Conservation (phyloP, 1,140 invertebrate species). For the Caenorhabditis latens region DNA sequence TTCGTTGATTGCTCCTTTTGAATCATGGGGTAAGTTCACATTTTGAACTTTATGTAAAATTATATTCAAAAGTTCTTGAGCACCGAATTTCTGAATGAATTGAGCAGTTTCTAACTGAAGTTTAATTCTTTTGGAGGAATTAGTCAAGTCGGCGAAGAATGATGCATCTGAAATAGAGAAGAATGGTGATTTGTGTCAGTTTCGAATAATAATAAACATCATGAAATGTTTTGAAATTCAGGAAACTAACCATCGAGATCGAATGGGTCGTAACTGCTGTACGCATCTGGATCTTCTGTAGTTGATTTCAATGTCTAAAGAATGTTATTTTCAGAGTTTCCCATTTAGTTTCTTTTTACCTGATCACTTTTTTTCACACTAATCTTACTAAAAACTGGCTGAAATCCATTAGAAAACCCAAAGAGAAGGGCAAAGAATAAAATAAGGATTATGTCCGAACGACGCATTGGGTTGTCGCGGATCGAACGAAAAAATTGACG, state of each 20-base stretch:
- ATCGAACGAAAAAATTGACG: neutral
- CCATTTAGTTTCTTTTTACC: neutral
- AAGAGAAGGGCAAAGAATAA: neutral
- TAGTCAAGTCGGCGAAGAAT: slow-evolving; percentile 11
- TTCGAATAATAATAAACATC: neutral
- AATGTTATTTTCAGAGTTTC: no score
- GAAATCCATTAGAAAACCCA: neutral
- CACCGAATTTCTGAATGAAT: slow-evolving; percentile 33
- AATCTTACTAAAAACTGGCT: slow-evolving; percentile 30
- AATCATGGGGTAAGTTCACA: slow-evolving; percentile 34
- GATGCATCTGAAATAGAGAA: slow-evolving; percentile 17
- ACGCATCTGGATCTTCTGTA: slow-evolving; percentile 30
- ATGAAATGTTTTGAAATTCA: neutral
- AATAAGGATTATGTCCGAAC: neutral
- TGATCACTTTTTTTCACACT: slow-evolving; percentile 37
- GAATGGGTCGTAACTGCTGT: slow-evolving; percentile 23
- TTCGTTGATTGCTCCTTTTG: slow-evolving; percentile 38
- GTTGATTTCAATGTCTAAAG: neutral
- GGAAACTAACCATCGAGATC: neutral
- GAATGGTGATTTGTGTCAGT: no score
- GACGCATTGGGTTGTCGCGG: neutral
- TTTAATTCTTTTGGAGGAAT: slow-evolving; percentile 8
- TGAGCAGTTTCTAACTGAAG: slow-evolving; percentile 26
- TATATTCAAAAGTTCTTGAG: slow-evolving; percentile 36
- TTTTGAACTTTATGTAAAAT: slow-evolving; percentile 46